Evolutionary conservation across 2,113 vertebrate genomes (phyloP), one percentile per base, ranked within the genome.

Genomic region (Pogona vitticeps): DNA sequence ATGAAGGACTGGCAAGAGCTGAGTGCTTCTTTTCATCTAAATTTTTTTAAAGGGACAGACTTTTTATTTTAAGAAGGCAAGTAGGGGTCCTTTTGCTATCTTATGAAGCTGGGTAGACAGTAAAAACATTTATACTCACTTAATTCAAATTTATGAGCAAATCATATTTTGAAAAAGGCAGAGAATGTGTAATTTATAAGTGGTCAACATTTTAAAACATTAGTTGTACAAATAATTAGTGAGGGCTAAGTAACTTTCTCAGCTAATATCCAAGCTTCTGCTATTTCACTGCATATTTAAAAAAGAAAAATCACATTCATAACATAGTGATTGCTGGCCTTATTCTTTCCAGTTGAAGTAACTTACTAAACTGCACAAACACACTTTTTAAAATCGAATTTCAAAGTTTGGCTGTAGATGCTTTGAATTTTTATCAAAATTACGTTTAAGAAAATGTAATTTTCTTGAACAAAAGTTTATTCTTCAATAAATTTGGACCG

Each of bases 91-190:
- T 2, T n/a, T 12, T 80, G 0, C 77, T 90, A 87, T 79, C 46
- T 67, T 26, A 73, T 17, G 33, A 6, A 38, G 38, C 81, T 85
- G 31, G 59, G 84, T 87, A 85, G 3, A 52, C 77, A 85, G 1
- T 28, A 0, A 80, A 83, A 65, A 76, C 79, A 36, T 6, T 2
- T 46, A 63, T 15, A 46, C 23, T 38, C 23, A 38, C 61, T 90
- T 78, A 71, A 93, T 93, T 92, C 84, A 76, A 91, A 86, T 84
- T 82, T 52, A 71, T 40, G 83, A 2, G 3, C 40, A 76, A 92
- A 84, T 76, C 73, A 84, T 12, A 82, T 61, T 89, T 89, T 81
- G n/a, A 80, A 1, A 84, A 85, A 79, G 6, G 21, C 31, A 46
- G 1, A 6, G 1, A 36, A 79, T 15, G n/a, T 63, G 86, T 78